Base-by-base conservation (phyloP, 2,888 invertebrate species). In the Parelbella ahira region DNA sequence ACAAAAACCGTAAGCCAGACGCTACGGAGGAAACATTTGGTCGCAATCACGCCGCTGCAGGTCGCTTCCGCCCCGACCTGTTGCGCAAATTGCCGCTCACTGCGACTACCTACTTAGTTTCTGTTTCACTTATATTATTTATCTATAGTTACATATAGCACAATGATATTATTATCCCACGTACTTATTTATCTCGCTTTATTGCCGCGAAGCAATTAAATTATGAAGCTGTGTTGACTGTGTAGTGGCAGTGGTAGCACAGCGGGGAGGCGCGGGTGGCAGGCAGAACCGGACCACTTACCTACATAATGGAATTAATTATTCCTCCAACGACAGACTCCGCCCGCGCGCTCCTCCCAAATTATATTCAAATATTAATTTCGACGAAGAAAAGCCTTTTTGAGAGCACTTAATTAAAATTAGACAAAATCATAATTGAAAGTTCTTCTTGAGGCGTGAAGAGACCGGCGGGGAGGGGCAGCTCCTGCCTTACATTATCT, bases 301-400 rank as follows among this genome's bases (percentile, higher is more conserved):
- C 72, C 71, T 71, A 70, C 64, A 75, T 81, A 86, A 86, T 82
- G 67, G 79, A 84, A 86, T 84, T 86, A 84, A 86, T 87, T 84
- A 86, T 83, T 86, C 76, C 63, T 78, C 74, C 80, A 68, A 73
- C 89, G 65, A 88, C 83, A 82, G 89, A 82, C 78, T 88, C 78
- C 80, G 80, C 81, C 87, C 68, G 81, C 83, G 70, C 79, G 87
- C 70, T 77, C 86, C 76, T 69, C 87, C 83, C 68, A 86, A 87
- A 84, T 88, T 88, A 86, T 84, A 86, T 84, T 86, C 83, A 86
- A 88, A 87, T 88, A 88, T 86, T 87, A 88, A 88, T 87, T 88
- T 84, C 79, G 74, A 71, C 77, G 79, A 74, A 80, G 84, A 78
- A 84, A 86, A 81, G 82, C 83, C 82, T 84, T 83, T 82, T 82